phyloP scores from a whole-genome alignment of 2,113 vertebrate genomes.

The Castor canadensis region DNA sequence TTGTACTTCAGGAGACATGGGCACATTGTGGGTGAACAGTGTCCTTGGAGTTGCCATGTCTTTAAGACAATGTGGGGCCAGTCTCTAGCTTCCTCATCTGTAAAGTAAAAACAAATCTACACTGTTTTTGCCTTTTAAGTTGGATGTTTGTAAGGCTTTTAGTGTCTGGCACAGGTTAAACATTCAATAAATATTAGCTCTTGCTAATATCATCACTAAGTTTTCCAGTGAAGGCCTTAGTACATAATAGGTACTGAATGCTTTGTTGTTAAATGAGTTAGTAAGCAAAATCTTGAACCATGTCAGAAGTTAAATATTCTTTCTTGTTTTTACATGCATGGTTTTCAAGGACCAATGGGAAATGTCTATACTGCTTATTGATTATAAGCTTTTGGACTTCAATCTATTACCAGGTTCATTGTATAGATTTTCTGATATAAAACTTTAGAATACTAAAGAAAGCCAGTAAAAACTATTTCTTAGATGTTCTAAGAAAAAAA shows the following conservation, averaged over 20 bases:
- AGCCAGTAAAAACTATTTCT: not conserved
- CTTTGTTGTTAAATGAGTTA: conserved; percentile 26
- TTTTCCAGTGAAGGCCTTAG: not conserved
- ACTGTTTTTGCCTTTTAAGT: not conserved
- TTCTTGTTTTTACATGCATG: not conserved
- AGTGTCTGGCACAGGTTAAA: not conserved
- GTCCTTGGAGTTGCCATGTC: not conserved
- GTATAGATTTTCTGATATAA: not conserved
- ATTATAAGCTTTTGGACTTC: not conserved
- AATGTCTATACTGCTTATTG: not conserved
- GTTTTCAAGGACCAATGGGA: conserved; percentile 20
- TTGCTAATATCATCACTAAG: not conserved
- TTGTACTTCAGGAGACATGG: not conserved
- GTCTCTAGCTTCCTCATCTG: conserved; percentile 4
- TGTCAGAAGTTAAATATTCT: not conserved
- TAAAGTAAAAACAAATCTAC: conserved; percentile 13
- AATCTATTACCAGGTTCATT: not conserved
- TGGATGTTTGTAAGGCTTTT: not conserved
- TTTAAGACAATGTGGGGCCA: not conserved
- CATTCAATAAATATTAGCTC: not conserved
- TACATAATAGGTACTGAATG: not conserved
- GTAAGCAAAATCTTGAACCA: not conserved
- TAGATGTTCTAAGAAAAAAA: not conserved
- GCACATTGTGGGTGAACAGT: not conserved
- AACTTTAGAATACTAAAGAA: conserved; percentile 28